These are phyloP conservation scores for Crotalus helleri DNA, from an alignment of 2,113 vertebrate genomes.

Conservation along the genomic window DNA sequence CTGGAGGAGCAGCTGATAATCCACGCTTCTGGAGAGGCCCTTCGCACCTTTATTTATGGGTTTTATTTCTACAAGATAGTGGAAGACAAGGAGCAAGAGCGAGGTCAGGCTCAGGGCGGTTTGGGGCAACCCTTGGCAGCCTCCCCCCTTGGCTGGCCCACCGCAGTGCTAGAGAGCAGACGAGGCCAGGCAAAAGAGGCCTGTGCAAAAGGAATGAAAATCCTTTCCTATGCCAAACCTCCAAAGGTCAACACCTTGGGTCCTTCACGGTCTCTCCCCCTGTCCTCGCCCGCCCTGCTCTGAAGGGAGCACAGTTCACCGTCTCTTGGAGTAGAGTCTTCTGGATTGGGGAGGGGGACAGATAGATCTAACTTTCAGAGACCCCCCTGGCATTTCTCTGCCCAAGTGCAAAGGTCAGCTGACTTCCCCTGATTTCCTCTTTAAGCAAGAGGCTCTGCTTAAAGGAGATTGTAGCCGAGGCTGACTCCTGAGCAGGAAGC, in stretches of 20 bases:
- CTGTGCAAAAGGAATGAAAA: neutral
- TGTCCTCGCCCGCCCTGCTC: neutral
- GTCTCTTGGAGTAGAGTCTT: neutral
- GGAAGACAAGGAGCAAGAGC: slow-evolving; percentile 83
- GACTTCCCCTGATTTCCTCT: neutral
- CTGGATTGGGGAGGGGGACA: too few species aligned
- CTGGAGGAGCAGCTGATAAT: slow-evolving; percentile 90
- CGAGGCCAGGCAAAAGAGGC: neutral
- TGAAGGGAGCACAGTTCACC: neutral
- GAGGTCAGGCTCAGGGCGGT: slow-evolving; percentile 65
- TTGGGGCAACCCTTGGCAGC: neutral
- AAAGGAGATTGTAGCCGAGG: neutral
- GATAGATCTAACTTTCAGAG: too few species aligned
- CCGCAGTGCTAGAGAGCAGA: neutral
- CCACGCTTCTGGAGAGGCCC: slow-evolving; percentile 91
- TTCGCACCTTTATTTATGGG: slow-evolving; percentile 92
- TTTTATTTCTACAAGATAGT: slow-evolving; percentile 97
- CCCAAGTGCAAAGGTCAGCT: neutral
- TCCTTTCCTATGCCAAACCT: neutral
- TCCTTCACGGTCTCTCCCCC: neutral
- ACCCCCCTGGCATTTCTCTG: neutral
- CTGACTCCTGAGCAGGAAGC: too few species aligned
- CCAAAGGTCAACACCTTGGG: neutral
- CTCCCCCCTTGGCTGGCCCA: neutral
- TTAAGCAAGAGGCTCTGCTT: neutral